Percentiles rank a stretch among this genome's conserved stretches.
Conservation (phyloP, 2,113 vertebrate species). For the Equus przewalskii region DNA sequence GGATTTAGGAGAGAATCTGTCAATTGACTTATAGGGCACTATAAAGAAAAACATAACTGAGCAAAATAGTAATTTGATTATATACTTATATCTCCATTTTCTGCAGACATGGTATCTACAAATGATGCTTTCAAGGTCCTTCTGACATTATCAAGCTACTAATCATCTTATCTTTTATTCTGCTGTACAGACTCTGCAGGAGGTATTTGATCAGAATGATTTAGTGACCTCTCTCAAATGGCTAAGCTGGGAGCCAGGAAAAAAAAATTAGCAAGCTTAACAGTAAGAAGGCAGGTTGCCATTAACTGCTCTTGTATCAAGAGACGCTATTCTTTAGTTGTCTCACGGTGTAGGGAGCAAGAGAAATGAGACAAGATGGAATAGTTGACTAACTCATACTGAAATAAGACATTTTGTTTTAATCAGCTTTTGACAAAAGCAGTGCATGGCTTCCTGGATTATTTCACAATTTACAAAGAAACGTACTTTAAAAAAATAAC, state of each 20-base stretch:
- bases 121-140: conserved; percentile 5
- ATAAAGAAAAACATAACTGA: neutral
- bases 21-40: neutral
- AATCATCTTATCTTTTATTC: conserved; percentile 51
- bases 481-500: neutral
- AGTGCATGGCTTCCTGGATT: neutral
- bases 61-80: conserved; percentile 40
- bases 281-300: neutral
- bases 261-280: neutral
- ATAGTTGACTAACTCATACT: neutral
- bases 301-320: neutral
- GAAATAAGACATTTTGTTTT: neutral
- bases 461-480: neutral
- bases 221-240: conserved; percentile 48
- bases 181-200: neutral
- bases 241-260: neutral
- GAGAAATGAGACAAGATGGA: neutral
- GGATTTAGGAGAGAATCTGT: neutral
- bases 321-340: neutral
- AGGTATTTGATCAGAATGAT: conserved; percentile 21
- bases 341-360: neutral
- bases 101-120: neutral
- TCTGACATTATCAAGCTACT: conserved; percentile 49
- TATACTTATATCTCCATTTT: neutral
- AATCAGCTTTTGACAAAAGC: neutral